Conservation (phyloP, 2,888 invertebrate genomes). For the Eretmocerus hayati region DNA sequence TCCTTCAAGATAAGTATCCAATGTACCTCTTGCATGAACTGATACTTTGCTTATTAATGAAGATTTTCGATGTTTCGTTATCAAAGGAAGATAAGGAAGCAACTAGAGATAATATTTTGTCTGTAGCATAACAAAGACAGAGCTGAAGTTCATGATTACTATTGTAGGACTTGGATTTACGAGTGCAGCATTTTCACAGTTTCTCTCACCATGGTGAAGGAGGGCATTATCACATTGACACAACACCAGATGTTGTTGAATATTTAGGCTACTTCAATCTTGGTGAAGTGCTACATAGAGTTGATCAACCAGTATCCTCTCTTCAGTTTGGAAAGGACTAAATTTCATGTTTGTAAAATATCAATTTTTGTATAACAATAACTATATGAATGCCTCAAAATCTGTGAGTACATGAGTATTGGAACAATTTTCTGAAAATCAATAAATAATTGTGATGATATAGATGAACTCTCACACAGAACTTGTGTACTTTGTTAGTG, state of each 20-base stretch:
- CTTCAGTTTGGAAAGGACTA: slow-evolving; percentile 73
- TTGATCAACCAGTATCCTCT: slow-evolving; percentile 65
- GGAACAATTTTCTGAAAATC: too few species aligned
- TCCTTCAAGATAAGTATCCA: not conserved
- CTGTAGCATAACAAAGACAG: slow-evolving; percentile 11
- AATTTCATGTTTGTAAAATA: slow-evolving; percentile 25
- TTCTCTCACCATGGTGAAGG: slow-evolving; percentile 76
- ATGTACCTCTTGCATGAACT: slow-evolving; percentile 2
- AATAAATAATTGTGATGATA: too few species aligned
- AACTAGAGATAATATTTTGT: not conserved
- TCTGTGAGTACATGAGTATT: too few species aligned
- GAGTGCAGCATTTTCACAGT: slow-evolving; percentile 95
- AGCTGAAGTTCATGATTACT: slow-evolving; percentile 11
- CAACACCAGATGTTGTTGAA: slow-evolving; percentile 77
- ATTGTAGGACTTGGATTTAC: slow-evolving; percentile 74
- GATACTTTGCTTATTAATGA: slow-evolving; percentile 6
- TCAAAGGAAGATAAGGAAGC: slow-evolving; percentile 9
- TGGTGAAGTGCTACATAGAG: slow-evolving; percentile 64
- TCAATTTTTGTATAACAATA: not conserved
- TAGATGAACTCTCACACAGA: too few species aligned
- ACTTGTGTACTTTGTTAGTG: too few species aligned
- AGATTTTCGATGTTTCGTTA: slow-evolving; percentile 14
- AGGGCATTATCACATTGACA: slow-evolving; percentile 96
- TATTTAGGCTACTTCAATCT: slow-evolving; percentile 87
- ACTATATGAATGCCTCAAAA: too few species aligned